Base-by-base conservation (phyloP, 2,888 invertebrate species). In the Mechanitis mazaeus region DNA sequence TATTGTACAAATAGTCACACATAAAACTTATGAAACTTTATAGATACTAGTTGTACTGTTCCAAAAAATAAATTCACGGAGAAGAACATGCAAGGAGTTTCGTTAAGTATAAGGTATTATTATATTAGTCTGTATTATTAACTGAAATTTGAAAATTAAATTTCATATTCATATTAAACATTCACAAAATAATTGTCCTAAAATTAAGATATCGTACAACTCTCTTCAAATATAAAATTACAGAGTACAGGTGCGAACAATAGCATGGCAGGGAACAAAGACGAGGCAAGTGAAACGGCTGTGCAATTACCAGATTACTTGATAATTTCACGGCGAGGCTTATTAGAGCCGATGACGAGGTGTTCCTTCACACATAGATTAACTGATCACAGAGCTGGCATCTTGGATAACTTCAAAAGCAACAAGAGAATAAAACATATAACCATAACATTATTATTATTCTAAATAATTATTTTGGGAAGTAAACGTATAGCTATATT, bases 341-440 rank as follows among this genome's bases (percentile, higher is more conserved):
- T 87, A 87, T 88, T 88, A 88, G 78, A 74, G 76, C 76, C 78
- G 69, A 88, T 88, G 88, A 88, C 87, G 86, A 68, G 75, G 75
- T 76, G 71, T 77, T 81, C 80, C 72, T 65, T 56, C 65, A 35
- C 20, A 54, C 71, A 72, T 63, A 74, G 74, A 74, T 4, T 55
- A 68, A 50, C 54, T 33, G 20, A 33, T 55, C 7, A n/a, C 50
- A 60, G 64, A 61, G 20, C 38, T 33, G 55, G 31, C 33, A 50
- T 2, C 7, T 28, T 35, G 35, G 35, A 35, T 35, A 35, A 1
- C 35, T 35, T 35, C 35, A 3, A 35, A 5, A 35, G 6, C 35
- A 35, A 35, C 35, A 3, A 35, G 35, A 1, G 35, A 35, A 2
- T 1, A 35, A 35, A 35, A 35, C 35, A 35, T 35, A 6, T 35